Evolutionary conservation across 2,888 invertebrate genomes (phyloP).

Genomic region (Acanthococcus lagerstroemiae): DNA sequence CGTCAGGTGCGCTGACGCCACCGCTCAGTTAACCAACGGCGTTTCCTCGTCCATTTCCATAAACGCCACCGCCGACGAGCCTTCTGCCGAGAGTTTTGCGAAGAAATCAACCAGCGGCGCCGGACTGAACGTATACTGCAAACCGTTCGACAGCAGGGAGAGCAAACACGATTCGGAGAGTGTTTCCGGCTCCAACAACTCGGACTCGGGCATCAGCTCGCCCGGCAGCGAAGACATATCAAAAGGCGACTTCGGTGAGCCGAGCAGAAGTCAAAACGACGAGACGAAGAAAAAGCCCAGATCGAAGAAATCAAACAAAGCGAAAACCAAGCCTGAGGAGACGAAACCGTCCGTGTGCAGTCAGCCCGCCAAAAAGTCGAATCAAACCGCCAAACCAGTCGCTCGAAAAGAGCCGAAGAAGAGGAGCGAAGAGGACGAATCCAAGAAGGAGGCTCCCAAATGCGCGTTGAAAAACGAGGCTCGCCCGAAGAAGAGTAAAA

Average conservation of each 20-base stretch:
- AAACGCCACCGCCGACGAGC: not conserved
- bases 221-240: conserved; percentile 32
- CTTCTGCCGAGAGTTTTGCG: conserved; percentile 11
- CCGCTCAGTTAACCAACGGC: not conserved
- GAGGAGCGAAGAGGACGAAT: no score
- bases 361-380: not conserved
- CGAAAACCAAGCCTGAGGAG: not conserved
- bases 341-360: not conserved
- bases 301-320: not conserved
- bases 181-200: conserved; percentile 14
- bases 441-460: not conserved
- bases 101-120: conserved; percentile 6
- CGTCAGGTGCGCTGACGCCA: not conserved
- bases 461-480: not conserved
- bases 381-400: not conserved
- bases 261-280: not conserved
- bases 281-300: not conserved
- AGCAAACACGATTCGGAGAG: not conserved
- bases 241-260: not conserved
- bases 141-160: not conserved
- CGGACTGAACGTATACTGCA: not conserved
- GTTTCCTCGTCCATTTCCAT: not conserved
- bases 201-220: conserved; percentile 33
- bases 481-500: no score
- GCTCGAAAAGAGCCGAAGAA: not conserved